Conservation (phyloP, 2,888 invertebrate species). For the Unio delphinus region DNA sequence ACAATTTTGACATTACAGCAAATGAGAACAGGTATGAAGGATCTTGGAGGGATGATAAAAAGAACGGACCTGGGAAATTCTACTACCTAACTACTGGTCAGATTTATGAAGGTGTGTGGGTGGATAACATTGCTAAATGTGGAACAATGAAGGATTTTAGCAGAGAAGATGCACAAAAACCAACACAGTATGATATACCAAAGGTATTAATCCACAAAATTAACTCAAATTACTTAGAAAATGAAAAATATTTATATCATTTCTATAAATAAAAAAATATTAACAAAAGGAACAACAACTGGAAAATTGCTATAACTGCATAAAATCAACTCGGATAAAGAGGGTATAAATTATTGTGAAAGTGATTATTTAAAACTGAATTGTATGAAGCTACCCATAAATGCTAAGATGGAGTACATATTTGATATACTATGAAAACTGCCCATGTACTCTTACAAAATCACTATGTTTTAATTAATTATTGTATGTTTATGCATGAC, state of each 20-base stretch:
- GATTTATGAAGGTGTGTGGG: conserved; percentile 71
- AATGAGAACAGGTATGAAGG: conserved; percentile 72
- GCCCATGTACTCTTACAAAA: too few species aligned
- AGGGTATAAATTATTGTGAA: too few species aligned
- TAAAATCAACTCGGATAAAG: too few species aligned
- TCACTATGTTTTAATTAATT: too few species aligned
- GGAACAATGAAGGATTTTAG: conserved; percentile 70
- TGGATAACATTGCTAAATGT: conserved; percentile 71
- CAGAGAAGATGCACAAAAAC: conserved; percentile 66
- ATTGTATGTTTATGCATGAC: too few species aligned
- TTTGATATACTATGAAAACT: too few species aligned
- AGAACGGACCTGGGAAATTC: conserved; percentile 71
- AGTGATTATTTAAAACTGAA: too few species aligned
- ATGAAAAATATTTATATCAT: neutral
- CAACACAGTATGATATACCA: conserved; percentile 69
- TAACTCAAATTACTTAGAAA: too few species aligned
- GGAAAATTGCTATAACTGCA: too few species aligned
- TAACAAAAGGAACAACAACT: too few species aligned
- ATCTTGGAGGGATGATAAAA: conserved; percentile 70
- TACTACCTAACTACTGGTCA: conserved; percentile 71
- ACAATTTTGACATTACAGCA: conserved; percentile 45
- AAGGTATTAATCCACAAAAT: conserved; percentile 34
- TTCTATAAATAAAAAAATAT: neutral
- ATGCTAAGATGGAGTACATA: too few species aligned
- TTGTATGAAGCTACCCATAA: too few species aligned